A percentile compares a stretch with the other conserved stretches of the same genome.
phyloP scores from a whole-genome alignment of 1,140 invertebrate species.

The Probaryconus sp. region DNA sequence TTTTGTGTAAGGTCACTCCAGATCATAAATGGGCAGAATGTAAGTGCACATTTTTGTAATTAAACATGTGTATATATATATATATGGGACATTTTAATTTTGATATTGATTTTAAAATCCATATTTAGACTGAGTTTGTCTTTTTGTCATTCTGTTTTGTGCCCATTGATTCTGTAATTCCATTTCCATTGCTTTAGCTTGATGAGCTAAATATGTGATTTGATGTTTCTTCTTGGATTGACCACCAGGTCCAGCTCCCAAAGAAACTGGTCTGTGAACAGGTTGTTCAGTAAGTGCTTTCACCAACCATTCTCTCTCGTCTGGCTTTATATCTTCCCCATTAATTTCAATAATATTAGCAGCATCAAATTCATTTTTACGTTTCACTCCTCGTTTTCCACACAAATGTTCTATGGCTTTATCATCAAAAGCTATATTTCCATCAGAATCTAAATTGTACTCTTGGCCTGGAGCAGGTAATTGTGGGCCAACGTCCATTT shows the following conservation, averaged over 20 bases:
- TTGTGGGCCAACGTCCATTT: constrained; percentile 74
- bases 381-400: constrained; percentile 77
- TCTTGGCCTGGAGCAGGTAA: constrained; percentile 77
- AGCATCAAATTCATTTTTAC: constrained; percentile 77
- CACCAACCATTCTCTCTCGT: constrained; percentile 88
- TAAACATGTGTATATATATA: no score
- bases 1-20: no score
- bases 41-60: no score
- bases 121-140: constrained; percentile 92
- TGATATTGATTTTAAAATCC: no score
- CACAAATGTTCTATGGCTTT: constrained; percentile 76
- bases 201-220: constrained; percentile 96
- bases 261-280: constrained; percentile 75
- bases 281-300: constrained; percentile 89
- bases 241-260: constrained; percentile 69
- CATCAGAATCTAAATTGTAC: constrained; percentile 72
- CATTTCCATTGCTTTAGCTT: constrained; percentile 95
- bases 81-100: no score
- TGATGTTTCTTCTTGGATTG: constrained; percentile 88
- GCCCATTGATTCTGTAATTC: constrained; percentile 97
- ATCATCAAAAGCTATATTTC: constrained; percentile 75
- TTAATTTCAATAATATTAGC: constrained; percentile 89
- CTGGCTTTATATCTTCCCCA: constrained; percentile 88
- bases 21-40: no score
- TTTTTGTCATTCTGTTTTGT: constrained; percentile 87